Evolutionary conservation across 2,113 vertebrate species (phyloP).

Genomic region (Electrona antarctica): DNA sequence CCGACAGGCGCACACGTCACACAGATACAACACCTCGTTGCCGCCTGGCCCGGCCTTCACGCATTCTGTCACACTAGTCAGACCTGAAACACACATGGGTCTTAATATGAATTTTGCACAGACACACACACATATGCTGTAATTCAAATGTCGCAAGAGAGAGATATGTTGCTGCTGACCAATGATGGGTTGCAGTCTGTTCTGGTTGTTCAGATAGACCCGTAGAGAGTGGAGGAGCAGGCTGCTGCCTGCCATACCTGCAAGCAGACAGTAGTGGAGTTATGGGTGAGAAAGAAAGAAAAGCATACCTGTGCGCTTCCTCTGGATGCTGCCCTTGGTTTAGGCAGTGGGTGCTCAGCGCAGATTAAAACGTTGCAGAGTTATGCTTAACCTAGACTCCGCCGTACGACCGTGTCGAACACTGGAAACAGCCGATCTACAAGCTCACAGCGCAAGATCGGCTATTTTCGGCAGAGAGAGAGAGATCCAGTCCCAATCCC

Average conservation of each 20-base stretch:
- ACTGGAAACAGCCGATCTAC: no score
- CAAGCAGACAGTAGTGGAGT: background rate
- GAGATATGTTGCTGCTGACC: conserved; percentile 47
- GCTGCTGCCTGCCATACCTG: conserved; percentile 46
- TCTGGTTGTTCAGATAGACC: conserved; percentile 62
- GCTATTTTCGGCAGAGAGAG: no score
- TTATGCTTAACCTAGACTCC: no score
- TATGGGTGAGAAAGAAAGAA: no score
- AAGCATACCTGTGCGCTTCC: no score
- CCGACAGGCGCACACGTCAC: conserved; percentile 66
- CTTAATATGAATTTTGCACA: background rate
- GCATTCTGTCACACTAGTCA: conserved; percentile 66
- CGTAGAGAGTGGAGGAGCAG: conserved; percentile 63
- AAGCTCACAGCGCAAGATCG: no score
- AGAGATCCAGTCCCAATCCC: no score
- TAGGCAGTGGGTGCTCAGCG: no score
- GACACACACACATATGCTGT: no score
- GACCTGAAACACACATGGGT: conserved; percentile 48
- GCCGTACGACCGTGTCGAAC: no score
- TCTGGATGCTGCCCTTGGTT: no score
- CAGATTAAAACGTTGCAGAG: no score
- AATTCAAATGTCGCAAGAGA: background rate
- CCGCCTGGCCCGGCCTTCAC: conserved; percentile 34
- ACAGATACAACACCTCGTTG: conserved; percentile 57
- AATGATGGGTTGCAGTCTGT: conserved; percentile 72